A percentile compares a stretch with the other conserved stretches of the same genome.
phyloP scores from a whole-genome alignment of 2,113 vertebrate genomes.

The Carlito syrichta region DNA sequence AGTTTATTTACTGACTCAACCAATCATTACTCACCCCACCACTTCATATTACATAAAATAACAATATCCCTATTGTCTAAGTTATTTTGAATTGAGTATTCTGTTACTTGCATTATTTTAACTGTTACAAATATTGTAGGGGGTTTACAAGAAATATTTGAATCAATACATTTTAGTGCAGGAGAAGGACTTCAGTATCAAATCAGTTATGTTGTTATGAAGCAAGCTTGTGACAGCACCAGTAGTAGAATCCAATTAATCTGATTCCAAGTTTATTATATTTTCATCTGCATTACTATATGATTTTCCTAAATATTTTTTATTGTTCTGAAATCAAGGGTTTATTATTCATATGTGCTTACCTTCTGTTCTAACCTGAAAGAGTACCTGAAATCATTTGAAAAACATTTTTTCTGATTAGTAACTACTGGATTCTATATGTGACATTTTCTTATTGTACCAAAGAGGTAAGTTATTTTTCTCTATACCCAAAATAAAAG shows the following conservation, averaged over 20 bases:
- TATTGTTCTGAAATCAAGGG: neutral
- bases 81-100: neutral
- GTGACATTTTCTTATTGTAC: neutral
- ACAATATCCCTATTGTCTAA: neutral
- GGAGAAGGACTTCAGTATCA: neutral
- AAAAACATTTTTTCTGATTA: neutral
- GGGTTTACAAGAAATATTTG: neutral
- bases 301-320: neutral
- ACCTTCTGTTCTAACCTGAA: neutral
- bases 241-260: neutral
- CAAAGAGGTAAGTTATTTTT: neutral
- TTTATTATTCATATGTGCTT: neutral
- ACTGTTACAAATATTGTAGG: neutral
- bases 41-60: neutral
- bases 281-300: neutral
- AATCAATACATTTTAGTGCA: neutral
- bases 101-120: neutral
- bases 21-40: neutral
- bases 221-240: neutral
- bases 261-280: neutral
- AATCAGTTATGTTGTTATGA: neutral
- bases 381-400: neutral
- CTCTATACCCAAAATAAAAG: conserved; percentile 16
- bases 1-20: neutral
- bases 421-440: neutral